Base-by-base conservation (phyloP, 53 echinoderm and acorn worm species). In the Holothuria scabra region DNA sequence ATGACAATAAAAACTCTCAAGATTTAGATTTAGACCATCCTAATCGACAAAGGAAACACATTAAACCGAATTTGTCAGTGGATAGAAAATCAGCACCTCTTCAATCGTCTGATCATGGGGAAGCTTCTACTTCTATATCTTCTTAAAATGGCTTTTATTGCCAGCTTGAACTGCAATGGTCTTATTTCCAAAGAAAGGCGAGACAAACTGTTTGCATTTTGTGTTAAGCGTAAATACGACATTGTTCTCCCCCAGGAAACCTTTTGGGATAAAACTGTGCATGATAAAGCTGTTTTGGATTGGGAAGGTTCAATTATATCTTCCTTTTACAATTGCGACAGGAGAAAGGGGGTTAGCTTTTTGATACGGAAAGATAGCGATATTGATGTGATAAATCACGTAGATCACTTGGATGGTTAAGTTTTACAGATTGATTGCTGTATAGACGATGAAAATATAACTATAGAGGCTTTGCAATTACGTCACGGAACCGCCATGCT, bases 291-390 rank as follows among this genome's bases (percentile, higher is more conserved):
- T 25, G 8, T 11, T 11, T 11, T 12, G 21, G 30, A 25, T 11
- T 68, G 68, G 68, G 30, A 68, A 10, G 68, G 68, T 11, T 12
- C 23, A 30, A 68, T 68, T 30, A 12, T 33, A 7, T 68, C 68
- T 8, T 68, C 68, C 19, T 68, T 68, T 5, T 68, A 41, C 19
- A 21, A 3, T 31, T 30, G 11, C 9, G 9, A 11, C 19, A 21
- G 19, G 11, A 30, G 68, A 11, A 68, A 34, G 19, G 68, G 68
- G 8, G 29, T 26, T 68, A 12, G 30, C 12, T 68, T 30, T 19
- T 34, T 68, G 30, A 24, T 68, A 30, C 28, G 68, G 9, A 68
- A 68, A 68, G 30, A 33, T 9, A 24, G 68, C 19, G 68, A 68
- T 34, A 28, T 68, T 28, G 68, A 28, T 11, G 33, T 68, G 2